Evolutionary conservation across 1,140 invertebrate genomes (phyloP).

Genomic region (Drosophila ironensis): DNA sequence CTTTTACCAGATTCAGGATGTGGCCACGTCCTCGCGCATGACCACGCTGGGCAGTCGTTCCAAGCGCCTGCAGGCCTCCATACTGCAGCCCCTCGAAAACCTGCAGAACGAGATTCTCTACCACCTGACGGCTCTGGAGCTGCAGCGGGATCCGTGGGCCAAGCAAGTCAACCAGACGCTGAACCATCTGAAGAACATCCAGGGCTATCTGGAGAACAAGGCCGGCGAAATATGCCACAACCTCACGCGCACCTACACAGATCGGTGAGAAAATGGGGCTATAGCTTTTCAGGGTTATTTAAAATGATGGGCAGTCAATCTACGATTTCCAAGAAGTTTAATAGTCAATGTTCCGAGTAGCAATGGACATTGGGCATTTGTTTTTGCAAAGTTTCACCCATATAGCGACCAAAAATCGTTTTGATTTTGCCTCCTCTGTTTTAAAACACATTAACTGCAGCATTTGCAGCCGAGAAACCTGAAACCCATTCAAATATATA

Average conservation of each 20-base stretch:
- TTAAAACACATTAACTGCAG: too few relatives aligned
- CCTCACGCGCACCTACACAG: conserved; percentile 71
- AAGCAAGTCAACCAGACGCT: conserved; percentile 87
- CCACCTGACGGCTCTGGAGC: conserved; percentile 88
- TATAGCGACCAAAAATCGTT: too few relatives aligned
- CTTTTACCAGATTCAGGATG: conserved; percentile 82
- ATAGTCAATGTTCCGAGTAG: too few relatives aligned
- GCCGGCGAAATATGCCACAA: conserved; percentile 87
- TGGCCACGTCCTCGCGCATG: conserved; percentile 85
- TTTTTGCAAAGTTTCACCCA: too few relatives aligned
- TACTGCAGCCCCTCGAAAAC: conserved; percentile 87
- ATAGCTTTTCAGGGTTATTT: too few relatives aligned
- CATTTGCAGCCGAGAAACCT: too few relatives aligned
- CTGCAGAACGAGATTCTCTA: conserved; percentile 88
- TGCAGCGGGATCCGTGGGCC: conserved; percentile 86
- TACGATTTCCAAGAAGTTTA: too few relatives aligned
- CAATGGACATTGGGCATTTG: too few relatives aligned
- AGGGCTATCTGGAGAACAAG: conserved; percentile 89
- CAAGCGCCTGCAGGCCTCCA: conserved; percentile 84
- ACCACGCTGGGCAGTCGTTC: conserved; percentile 85
- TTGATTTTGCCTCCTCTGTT: too few relatives aligned
- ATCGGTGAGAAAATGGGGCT: conserved; percentile 71
- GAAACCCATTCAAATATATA: not conserved
- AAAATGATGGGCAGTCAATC: too few relatives aligned
- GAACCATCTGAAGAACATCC: conserved; percentile 88